A percentile compares a stretch with the other conserved stretches of the same genome.
Evolutionary conservation across 2,797 vertebrate species (phyloP).

Genomic region (Phataginus tetradactyla): DNA sequence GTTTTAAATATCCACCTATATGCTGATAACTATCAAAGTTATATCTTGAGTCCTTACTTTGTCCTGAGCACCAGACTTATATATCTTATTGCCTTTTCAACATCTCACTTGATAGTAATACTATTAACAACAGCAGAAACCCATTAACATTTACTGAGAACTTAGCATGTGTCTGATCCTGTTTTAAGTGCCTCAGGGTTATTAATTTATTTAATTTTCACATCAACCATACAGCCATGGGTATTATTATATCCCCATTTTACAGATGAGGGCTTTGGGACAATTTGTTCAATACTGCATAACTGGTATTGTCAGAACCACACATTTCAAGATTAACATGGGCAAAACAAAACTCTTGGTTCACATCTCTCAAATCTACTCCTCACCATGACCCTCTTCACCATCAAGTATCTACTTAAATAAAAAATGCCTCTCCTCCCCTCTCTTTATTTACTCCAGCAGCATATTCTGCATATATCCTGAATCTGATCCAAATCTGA

Average conservation of each 20-base stretch:
- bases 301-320: background rate
- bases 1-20: background rate
- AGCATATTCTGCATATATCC: background rate
- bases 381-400: background rate
- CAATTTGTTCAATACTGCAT: background rate
- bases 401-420: background rate
- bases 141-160: background rate
- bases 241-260: background rate
- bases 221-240: background rate
- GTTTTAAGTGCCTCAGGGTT: background rate
- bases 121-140: background rate
- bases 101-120: background rate
- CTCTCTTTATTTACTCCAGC: background rate
- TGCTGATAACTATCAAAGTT: background rate
- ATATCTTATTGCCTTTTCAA: background rate
- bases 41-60: background rate
- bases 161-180: background rate
- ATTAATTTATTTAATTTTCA: constrained; percentile 48
- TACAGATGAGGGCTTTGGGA: background rate
- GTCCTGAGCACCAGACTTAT: background rate
- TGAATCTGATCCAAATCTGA: background rate
- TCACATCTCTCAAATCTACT: background rate
- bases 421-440: background rate
- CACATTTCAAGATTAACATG: background rate
- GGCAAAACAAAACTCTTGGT: background rate